Evolutionary conservation across 2,888 invertebrate genomes (phyloP).

Genomic region (Lasius platythorax): DNA sequence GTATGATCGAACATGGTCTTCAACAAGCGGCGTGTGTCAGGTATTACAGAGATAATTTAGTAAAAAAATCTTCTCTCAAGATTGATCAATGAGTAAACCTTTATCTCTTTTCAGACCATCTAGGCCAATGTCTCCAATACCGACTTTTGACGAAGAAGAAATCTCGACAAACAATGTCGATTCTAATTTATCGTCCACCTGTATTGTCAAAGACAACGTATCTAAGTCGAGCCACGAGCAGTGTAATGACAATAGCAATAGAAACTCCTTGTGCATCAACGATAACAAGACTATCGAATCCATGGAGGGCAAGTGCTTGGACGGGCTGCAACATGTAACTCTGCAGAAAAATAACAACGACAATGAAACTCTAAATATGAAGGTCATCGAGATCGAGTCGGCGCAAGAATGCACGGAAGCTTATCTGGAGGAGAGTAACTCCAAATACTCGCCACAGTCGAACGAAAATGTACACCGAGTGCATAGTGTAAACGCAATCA

Average conservation of each 20-base stretch:
- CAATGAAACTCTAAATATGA: slow-evolving; percentile 72
- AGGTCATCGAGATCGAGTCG: slow-evolving; percentile 79
- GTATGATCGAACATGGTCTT: slow-evolving; percentile 94
- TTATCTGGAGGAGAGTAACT: slow-evolving; percentile 68
- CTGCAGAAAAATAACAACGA: slow-evolving; percentile 78
- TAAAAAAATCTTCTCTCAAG: neutral
- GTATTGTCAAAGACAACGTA: slow-evolving; percentile 62
- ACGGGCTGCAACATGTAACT: slow-evolving; percentile 72
- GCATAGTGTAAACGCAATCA: slow-evolving; percentile 82
- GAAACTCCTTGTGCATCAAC: slow-evolving; percentile 75
- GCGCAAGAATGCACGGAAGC: slow-evolving; percentile 74
- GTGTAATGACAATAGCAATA: slow-evolving; percentile 74
- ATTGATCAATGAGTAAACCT: neutral
- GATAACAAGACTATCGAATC: slow-evolving; percentile 82
- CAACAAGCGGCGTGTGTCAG: slow-evolving; percentile 93
- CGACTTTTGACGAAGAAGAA: slow-evolving; percentile 87
- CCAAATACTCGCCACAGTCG: slow-evolving; percentile 73
- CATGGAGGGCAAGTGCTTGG: slow-evolving; percentile 82
- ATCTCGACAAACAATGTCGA: slow-evolving; percentile 71
- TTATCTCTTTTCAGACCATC: slow-evolving; percentile 87
- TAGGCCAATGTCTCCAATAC: slow-evolving; percentile 91
- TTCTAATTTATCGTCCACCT: slow-evolving; percentile 70
- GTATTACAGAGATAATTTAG: slow-evolving; percentile 85
- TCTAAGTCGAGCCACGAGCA: slow-evolving; percentile 63
- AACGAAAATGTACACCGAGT: slow-evolving; percentile 81